Percentiles rank a stretch among this genome's conserved stretches.
phyloP scores from a whole-genome alignment of 2,797 vertebrate species.

The Sitta carolinensis region DNA sequence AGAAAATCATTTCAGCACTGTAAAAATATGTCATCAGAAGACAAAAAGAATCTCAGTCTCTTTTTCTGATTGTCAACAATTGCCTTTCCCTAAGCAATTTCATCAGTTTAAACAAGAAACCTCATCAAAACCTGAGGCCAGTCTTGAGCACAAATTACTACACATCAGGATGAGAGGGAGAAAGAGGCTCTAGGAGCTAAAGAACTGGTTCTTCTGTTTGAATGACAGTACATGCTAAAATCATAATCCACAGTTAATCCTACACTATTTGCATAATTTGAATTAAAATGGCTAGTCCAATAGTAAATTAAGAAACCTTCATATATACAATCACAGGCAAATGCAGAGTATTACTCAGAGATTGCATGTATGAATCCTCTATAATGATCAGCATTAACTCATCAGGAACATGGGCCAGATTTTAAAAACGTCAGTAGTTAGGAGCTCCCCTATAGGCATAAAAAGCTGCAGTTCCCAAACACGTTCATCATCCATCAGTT shows the following conservation, averaged over 20 bases:
- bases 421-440: not conserved
- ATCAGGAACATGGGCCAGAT: not conserved
- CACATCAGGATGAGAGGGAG: not conserved
- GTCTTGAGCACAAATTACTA: slow-evolving; percentile 6
- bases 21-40: not conserved
- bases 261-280: slow-evolving; percentile 54
- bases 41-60: not conserved
- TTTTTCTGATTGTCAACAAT: not conserved
- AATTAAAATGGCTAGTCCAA: slow-evolving; percentile 57
- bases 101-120: slow-evolving; percentile 14
- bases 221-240: slow-evolving; percentile 27
- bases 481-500: not conserved
- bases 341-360: slow-evolving; percentile 32
- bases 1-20: not conserved
- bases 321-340: not conserved
- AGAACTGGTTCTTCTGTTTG: slow-evolving; percentile 13
- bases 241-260: slow-evolving; percentile 61
- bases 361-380: not conserved
- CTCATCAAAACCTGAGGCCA: slow-evolving; percentile 27
- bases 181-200: not conserved
- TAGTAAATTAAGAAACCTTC: slow-evolving; percentile 47
- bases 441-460: slow-evolving; percentile 22
- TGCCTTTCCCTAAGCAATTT: not conserved
- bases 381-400: slow-evolving; percentile 39
- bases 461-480: slow-evolving; percentile 33